Evolutionary conservation across 2,888 invertebrate species (phyloP).

Genomic region (Meganola albula): DNA sequence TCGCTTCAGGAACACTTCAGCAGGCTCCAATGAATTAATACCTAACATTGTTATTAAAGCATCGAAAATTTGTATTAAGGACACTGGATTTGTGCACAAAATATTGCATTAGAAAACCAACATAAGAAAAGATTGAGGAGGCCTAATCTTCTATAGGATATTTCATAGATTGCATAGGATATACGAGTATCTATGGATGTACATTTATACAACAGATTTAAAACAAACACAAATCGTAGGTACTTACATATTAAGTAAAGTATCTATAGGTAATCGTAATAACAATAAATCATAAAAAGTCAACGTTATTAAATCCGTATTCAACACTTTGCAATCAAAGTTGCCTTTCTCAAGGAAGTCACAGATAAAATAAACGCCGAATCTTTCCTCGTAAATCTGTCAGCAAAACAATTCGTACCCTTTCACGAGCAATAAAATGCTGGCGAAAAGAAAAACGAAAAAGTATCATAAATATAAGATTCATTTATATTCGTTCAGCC

Average conservation of each 20-base stretch:
- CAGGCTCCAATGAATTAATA: constrained; percentile 55
- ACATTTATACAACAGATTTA: too few species aligned
- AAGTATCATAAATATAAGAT: constrained; percentile 77
- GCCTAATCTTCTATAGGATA: too few species aligned
- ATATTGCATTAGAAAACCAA: too few species aligned
- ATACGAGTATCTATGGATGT: too few species aligned
- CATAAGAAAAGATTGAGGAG: too few species aligned
- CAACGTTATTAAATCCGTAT: constrained; percentile 38
- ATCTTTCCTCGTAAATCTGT: constrained; percentile 75
- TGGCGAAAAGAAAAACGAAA: constrained; percentile 68
- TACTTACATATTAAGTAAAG: too few species aligned
- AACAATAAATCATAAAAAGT: constrained; percentile 34
- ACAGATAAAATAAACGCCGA: constrained; percentile 71
- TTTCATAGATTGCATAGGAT: too few species aligned
- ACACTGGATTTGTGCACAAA: constrained; percentile 4
- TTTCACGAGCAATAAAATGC: constrained; percentile 76
- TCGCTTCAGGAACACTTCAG: constrained; percentile 50
- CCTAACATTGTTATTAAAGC: constrained; percentile 40
- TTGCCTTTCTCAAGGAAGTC: constrained; percentile 48
- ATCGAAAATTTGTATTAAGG: constrained; percentile 16
- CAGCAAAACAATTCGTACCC: constrained; percentile 76
- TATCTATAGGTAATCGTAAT: too few species aligned
- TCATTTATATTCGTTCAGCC: constrained; percentile 74
- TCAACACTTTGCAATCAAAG: constrained; percentile 41
- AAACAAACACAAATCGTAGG: too few species aligned